These are phyloP conservation scores for Nothobranchius kuhntae DNA, from an alignment of 2,113 vertebrate species.

Conservation along the genomic window DNA sequence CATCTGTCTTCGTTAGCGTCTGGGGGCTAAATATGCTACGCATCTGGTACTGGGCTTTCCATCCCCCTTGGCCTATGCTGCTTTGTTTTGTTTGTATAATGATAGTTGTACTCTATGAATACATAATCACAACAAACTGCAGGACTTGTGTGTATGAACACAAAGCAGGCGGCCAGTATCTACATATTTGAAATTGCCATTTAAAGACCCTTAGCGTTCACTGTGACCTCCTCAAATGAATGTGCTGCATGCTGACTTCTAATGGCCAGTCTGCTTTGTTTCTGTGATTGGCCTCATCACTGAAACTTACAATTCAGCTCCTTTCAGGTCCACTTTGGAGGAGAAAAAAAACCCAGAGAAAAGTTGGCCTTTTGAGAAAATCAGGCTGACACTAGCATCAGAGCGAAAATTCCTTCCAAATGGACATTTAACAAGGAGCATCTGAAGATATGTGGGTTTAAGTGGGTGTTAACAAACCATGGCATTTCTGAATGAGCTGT, in stretches of 20 bases:
- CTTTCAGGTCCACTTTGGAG: constrained; percentile 38
- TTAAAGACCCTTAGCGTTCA: constrained; percentile 54
- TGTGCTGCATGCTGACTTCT: constrained; percentile 38
- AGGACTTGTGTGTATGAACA: constrained; percentile 15
- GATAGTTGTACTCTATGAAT: constrained; percentile 61
- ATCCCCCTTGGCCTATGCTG: constrained; percentile 49
- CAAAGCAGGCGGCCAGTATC: constrained; percentile 6
- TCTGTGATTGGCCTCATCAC: constrained; percentile 38
- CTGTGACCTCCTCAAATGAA: constrained; percentile 55
- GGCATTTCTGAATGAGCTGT: constrained; percentile 72
- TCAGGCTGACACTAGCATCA: constrained; percentile 70
- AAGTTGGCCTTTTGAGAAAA: constrained; percentile 66
- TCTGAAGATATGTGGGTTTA: constrained; percentile 76
- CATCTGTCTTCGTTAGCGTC: constrained; percentile 78
- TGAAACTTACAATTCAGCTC: constrained; percentile 36
- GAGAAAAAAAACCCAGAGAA: background rate
- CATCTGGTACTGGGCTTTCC: constrained; percentile 70
- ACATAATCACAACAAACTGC: constrained; percentile 49
- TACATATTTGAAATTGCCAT: constrained; percentile 60
- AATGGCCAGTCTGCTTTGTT: constrained; percentile 39
- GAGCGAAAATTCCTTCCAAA: constrained; percentile 70
- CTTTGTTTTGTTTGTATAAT: constrained; percentile 71
- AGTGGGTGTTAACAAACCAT: constrained; percentile 77
- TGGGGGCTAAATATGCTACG: constrained; percentile 76
- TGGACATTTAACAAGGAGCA: constrained; percentile 75